Percentiles rank a stretch among this genome's conserved stretches.
phyloP scores from a whole-genome alignment of 2,113 vertebrate species.

The Setophaga coronata region DNA sequence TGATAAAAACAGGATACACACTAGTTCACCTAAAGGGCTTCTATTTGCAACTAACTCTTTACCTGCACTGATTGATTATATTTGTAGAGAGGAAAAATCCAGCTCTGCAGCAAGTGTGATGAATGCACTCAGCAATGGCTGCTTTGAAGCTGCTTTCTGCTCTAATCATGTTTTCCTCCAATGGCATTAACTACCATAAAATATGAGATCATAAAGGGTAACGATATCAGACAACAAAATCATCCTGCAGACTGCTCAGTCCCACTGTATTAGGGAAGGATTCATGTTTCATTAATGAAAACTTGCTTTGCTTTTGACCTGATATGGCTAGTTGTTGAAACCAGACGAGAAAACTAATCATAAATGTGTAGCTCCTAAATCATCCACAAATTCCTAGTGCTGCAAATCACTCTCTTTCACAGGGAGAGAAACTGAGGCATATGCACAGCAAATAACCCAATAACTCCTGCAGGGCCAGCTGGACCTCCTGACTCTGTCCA shows the following conservation, averaged over 20 bases:
- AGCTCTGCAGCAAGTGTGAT: constrained; percentile 34
- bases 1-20: constrained; percentile 63
- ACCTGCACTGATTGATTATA: constrained; percentile 58
- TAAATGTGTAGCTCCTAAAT: not conserved
- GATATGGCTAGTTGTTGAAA: not conserved
- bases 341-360: not conserved
- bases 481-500: not conserved
- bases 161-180: constrained; percentile 60
- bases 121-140: constrained; percentile 36
- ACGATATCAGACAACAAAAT: constrained; percentile 57
- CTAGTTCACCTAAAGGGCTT: constrained; percentile 55
- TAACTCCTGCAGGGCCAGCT: not conserved
- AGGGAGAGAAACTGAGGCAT: constrained; percentile 6
- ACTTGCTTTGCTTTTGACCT: constrained; percentile 52
- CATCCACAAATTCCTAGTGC: not conserved
- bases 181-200: constrained; percentile 61
- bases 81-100: constrained; percentile 46
- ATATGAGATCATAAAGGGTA: constrained; percentile 63
- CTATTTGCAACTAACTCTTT: constrained; percentile 52
- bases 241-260: constrained; percentile 17
- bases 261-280: constrained; percentile 35
- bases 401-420: not conserved
- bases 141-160: constrained; percentile 61
- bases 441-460: not conserved
- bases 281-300: constrained; percentile 53